A percentile compares a stretch with the other conserved stretches of the same genome.
Conservation (phyloP, 2,113 vertebrate genomes). For the Microcebus lehilahytsara region DNA sequence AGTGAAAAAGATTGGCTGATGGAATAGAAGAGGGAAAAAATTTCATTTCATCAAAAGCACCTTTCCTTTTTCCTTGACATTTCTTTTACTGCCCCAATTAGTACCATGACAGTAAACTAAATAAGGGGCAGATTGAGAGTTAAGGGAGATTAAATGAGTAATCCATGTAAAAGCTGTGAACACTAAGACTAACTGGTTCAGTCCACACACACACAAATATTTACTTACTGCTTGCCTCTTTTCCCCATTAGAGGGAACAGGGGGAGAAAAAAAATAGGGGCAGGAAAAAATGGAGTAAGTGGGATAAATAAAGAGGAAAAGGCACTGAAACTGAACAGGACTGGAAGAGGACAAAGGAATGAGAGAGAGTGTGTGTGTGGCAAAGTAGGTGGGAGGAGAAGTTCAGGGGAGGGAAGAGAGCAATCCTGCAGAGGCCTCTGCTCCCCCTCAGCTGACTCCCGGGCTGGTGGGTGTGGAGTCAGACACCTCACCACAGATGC, state of each 20-base stretch:
- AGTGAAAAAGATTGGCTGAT: conserved; percentile 18
- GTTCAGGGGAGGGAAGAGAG: not conserved
- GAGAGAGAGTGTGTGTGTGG: not conserved
- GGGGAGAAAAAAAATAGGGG: not conserved
- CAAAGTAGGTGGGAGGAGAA: not conserved
- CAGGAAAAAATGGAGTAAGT: not conserved
- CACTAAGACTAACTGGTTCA: not conserved
- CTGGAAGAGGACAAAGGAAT: not conserved
- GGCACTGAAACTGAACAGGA: not conserved
- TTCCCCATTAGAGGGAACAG: not conserved
- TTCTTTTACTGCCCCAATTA: conserved; percentile 16
- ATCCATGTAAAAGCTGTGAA: not conserved
- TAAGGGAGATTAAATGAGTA: not conserved
- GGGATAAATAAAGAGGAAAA: not conserved
- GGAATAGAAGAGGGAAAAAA: conserved; percentile 7
- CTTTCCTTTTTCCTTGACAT: conserved; percentile 11
- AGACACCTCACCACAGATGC: not conserved
- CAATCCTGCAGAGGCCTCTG: not conserved
- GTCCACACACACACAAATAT: not conserved
- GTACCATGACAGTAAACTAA: conserved; percentile 9
- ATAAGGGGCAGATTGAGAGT: not conserved
- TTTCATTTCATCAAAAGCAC: conserved; percentile 13
- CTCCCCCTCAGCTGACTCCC: not conserved
- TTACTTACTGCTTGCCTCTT: not conserved
- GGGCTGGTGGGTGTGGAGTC: not conserved